phyloP scores from a whole-genome alignment of 2,888 invertebrate genomes.

The Parnassius smintheus region DNA sequence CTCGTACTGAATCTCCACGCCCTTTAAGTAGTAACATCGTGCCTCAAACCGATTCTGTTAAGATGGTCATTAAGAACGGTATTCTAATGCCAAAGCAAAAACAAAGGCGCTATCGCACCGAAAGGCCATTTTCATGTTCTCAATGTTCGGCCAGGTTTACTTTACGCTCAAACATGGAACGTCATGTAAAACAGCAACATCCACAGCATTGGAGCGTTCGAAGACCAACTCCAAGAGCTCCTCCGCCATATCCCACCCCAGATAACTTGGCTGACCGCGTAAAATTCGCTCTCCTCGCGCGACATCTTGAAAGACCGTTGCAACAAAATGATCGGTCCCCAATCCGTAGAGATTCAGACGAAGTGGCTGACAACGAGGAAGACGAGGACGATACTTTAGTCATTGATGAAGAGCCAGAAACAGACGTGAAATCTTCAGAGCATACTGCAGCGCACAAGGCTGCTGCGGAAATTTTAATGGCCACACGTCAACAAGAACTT shows the following conservation, averaged over 20 bases:
- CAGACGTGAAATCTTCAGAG: constrained; percentile 56
- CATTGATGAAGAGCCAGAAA: constrained; percentile 83
- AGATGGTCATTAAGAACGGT: constrained; percentile 95
- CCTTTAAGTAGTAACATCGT: constrained; percentile 67
- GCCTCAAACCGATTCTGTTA: constrained; percentile 84
- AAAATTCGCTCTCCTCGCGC: constrained; percentile 88
- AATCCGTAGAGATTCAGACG: constrained; percentile 73
- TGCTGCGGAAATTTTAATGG: constrained; percentile 81
- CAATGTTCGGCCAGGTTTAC: constrained; percentile 95
- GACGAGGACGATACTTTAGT: constrained; percentile 85
- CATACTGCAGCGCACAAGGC: constrained; percentile 78
- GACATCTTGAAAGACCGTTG: constrained; percentile 85
- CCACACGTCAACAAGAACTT: constrained; percentile 68
- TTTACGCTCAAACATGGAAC: constrained; percentile 95
- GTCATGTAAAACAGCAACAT: constrained; percentile 96
- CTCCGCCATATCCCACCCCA: constrained; percentile 59
- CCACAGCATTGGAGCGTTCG: constrained; percentile 93
- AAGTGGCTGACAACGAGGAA: constrained; percentile 83
- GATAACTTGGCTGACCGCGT: constrained; percentile 72
- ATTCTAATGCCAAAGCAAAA: constrained; percentile 95
- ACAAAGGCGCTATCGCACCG: constrained; percentile 93
- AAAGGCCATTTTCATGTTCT: constrained; percentile 94
- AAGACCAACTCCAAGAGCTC: constrained; percentile 78
- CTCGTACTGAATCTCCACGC: constrained; percentile 72
- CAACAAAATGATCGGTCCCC: constrained; percentile 67